Evolutionary conservation across 1,140 invertebrate genomes (phyloP).

Genomic region (Platorchestia sp.): DNA sequence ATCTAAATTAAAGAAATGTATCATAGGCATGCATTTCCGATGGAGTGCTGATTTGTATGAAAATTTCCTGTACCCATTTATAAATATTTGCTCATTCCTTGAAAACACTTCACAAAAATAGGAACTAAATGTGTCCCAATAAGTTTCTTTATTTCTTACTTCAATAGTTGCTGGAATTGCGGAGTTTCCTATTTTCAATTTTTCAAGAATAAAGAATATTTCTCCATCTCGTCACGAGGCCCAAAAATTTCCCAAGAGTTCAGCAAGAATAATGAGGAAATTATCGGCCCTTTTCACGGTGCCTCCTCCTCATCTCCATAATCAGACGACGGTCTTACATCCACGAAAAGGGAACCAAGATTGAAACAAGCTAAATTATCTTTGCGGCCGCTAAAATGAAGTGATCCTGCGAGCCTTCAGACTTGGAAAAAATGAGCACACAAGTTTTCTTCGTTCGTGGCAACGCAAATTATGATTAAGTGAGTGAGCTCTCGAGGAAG

Average conservation of each 20-base stretch:
- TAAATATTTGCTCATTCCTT: neutral
- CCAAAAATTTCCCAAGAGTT: conserved; percentile 28
- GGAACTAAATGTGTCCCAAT: neutral
- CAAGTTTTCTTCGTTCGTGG: neutral
- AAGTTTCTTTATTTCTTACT: neutral
- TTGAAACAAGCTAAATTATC: conserved; percentile 11
- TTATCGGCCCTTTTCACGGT: conserved; percentile 23
- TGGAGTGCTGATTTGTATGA: neutral
- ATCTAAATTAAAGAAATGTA: no score
- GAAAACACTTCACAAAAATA: neutral
- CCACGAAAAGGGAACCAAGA: neutral
- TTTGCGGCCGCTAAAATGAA: neutral
- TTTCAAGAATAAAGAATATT: neutral
- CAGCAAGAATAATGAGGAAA: conserved; percentile 40
- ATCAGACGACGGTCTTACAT: conserved; percentile 32
- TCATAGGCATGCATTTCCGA: no score
- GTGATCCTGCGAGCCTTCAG: neutral
- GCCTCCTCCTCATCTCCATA: neutral
- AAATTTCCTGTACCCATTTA: neutral
- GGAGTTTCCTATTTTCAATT: neutral
- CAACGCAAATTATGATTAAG: neutral
- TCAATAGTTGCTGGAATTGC: neutral
- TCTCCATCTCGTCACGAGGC: conserved; percentile 41
- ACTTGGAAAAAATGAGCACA: neutral
- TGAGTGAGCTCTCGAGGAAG: no score